These are phyloP conservation scores for Antrozous pallidus DNA, from an alignment of 2,797 vertebrate genomes.

Conservation along the genomic window DNA sequence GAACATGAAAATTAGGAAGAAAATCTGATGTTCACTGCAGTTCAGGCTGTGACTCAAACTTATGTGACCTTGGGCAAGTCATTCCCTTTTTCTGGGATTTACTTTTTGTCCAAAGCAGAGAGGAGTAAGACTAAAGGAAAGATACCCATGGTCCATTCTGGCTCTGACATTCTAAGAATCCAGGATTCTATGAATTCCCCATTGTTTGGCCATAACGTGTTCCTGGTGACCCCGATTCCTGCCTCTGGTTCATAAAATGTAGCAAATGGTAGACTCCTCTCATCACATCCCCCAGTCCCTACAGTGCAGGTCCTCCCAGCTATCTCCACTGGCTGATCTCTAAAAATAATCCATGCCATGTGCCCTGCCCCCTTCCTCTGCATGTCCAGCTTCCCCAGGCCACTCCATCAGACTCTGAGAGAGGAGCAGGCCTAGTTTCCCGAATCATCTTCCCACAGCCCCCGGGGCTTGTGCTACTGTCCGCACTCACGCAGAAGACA, in stretches of 20 bases:
- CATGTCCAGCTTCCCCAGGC: background rate
- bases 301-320: background rate
- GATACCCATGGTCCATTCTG: background rate
- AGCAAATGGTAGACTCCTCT: background rate
- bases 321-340: background rate
- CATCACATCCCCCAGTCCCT: background rate
- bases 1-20: background rate
- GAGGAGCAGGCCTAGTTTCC: background rate
- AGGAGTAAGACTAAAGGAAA: background rate
- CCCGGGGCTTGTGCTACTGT: background rate
- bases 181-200: background rate
- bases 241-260: background rate
- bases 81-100: background rate
- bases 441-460: background rate
- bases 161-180: constrained; percentile 25
- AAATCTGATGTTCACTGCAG: background rate
- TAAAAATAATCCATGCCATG: background rate
- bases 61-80: background rate
- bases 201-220: background rate
- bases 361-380: background rate
- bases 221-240: background rate
- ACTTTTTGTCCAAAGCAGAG: background rate
- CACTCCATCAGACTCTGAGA: background rate
- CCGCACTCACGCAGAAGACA: background rate
- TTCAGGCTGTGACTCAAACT: background rate